Evolutionary conservation across 2,113 vertebrate species (phyloP).

Genomic region (Podarcis raffonei): DNA sequence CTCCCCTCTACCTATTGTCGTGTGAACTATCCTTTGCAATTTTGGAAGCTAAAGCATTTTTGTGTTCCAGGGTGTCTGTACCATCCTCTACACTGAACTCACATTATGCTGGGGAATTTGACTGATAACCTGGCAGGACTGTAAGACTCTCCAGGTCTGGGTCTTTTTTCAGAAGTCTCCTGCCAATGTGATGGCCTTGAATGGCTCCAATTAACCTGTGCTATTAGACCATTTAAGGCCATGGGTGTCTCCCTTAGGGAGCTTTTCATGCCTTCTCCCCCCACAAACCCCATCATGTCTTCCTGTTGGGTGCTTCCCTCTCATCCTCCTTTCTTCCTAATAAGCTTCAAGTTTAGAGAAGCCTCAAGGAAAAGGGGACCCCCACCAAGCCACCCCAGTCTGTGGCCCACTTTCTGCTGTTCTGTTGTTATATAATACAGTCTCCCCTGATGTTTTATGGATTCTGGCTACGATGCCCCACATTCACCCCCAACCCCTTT

Average conservation of each 20-base stretch:
- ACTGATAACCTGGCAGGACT: neutral
- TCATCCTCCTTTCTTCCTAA: neutral
- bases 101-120: too few relatives aligned
- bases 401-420: neutral
- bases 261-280: neutral
- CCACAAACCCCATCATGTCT: neutral
- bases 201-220: neutral
- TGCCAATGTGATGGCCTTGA: neutral
- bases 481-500: neutral
- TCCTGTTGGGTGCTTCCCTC: too few relatives aligned
- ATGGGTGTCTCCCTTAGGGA: too few relatives aligned
- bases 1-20: neutral
- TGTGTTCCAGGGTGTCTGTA: neutral
- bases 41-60: too few relatives aligned
- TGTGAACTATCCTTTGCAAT: neutral
- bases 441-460: too few relatives aligned
- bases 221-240: neutral
- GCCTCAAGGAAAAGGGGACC: neutral
- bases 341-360: neutral
- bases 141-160: neutral
- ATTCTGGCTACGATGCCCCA: rapidly evolving
- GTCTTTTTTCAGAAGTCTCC: neutral
- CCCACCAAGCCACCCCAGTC: neutral
- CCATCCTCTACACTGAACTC: too few relatives aligned
- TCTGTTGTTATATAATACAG: neutral